Base-by-base conservation (phyloP, 2,888 invertebrate species). In the Nymphalis c-album region DNA sequence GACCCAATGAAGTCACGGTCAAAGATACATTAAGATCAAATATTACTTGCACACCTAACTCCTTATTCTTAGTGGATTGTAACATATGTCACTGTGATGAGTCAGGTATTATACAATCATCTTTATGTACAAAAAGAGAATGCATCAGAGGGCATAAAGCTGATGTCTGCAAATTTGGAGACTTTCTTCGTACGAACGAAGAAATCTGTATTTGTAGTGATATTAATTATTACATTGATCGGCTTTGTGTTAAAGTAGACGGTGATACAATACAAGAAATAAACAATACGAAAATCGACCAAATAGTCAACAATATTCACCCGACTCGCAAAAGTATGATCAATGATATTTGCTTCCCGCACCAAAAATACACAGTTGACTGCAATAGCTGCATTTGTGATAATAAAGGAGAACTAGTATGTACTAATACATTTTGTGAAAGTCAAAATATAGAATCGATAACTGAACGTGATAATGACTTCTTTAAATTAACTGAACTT, bases 131-230 rank as follows among this genome's bases (percentile, higher is more conserved):
- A 4, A 79, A 75, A 16, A 77, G 87, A 63, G 18, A 16, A 10
- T 88, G 88, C 60, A 50, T 26, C 0, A 31, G 64, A 45, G 78
- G 76, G 0, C 71, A 73, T 47, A 87, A 85, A 69, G 75, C 76
- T 1, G 81, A 84, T 16, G 7, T 16, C 3, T 88, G 88, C 68
- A 70, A 64, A 5, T 71, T 69, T 10, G 86, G 86, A 3, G 84
- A 87, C 16, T 64, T 83, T 1, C 71, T 85, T 1, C 76, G 84
- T 63, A 74, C 76, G 1, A 40, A 63, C 0, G 69, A 76, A 0
- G 77, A 87, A 69, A 46, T 87, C 0, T 88, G 88, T 50, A 47
- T 77, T 5, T 88, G 88, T 67, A 85, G 85, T 62, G 78, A 82
- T 6, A 76, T 82, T 0, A 77, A 81, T 58, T 77, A 76, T 58